Evolutionary conservation across 2,888 invertebrate genomes (phyloP).

Genomic region (Smittia aterrima): DNA sequence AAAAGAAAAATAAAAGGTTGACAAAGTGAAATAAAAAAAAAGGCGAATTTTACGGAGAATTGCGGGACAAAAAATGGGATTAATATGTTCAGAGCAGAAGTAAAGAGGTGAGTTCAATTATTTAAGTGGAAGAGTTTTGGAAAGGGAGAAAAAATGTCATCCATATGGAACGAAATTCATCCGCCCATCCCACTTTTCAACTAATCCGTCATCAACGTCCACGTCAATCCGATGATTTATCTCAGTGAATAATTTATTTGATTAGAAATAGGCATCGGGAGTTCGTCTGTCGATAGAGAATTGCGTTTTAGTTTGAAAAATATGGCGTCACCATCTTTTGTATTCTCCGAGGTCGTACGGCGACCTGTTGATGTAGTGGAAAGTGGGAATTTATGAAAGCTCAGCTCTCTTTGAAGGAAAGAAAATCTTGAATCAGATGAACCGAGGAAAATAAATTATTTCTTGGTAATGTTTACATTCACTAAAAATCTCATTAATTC

Average conservation of each 20-base stretch:
- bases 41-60: background rate
- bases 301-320: constrained; percentile 8
- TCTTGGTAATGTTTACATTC: too few relatives aligned
- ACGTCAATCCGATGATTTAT: background rate
- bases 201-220: background rate
- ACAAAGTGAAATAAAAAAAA: constrained; percentile 12
- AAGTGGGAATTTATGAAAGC: background rate
- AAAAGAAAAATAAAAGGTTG: background rate
- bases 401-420: background rate
- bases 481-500: too few relatives aligned
- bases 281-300: background rate
- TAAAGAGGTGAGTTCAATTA: constrained; percentile 29
- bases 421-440: too few relatives aligned
- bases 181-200: background rate
- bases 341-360: constrained; percentile 6
- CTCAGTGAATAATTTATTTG: background rate
- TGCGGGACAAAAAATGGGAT: constrained; percentile 34
- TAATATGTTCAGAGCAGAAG: constrained; percentile 37
- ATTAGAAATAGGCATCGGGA: background rate
- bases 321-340: background rate
- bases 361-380: constrained; percentile 11
- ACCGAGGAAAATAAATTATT: too few relatives aligned
- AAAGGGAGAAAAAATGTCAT: background rate
- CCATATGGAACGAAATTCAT: background rate
- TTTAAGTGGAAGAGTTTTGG: too few relatives aligned